A percentile compares a stretch with the other conserved stretches of the same genome.
phyloP scores from a whole-genome alignment of 1,140 invertebrate species.

The Drosophila littoralis region DNA sequence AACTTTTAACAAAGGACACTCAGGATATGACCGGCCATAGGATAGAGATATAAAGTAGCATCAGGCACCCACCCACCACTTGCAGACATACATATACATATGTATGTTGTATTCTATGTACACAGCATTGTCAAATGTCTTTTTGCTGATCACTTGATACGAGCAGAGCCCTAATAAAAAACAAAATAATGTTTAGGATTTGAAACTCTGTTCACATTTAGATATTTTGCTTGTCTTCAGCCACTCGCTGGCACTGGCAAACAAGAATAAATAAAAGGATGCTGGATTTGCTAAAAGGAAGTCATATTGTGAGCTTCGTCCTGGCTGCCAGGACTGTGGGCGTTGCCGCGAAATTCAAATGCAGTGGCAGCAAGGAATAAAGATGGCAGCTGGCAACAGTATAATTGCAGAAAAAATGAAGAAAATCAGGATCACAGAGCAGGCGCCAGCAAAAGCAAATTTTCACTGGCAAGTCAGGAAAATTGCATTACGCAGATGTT shows the following conservation, averaged over 20 bases:
- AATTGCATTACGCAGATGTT: constrained; percentile 80
- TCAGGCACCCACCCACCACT: background rate
- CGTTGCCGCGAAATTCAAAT: constrained; percentile 11
- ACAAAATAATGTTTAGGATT: constrained; percentile 6
- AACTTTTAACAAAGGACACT: constrained; percentile 51
- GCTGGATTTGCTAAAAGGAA: no score
- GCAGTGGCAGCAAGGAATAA: constrained; percentile 53
- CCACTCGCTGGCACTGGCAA: no score
- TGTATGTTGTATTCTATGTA: no score
- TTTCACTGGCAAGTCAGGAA: constrained; percentile 58
- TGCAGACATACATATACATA: background rate
- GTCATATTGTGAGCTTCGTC: no score
- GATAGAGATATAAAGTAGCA: constrained; percentile 12
- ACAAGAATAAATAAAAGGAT: no score
- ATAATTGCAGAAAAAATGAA: constrained; percentile 24
- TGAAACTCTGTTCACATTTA: background rate
- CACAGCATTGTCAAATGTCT: no score
- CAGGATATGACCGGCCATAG: constrained; percentile 29
- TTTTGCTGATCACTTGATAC: constrained; percentile 4
- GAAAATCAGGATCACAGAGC: constrained; percentile 16
- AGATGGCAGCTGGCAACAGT: constrained; percentile 43
- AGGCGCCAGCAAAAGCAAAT: constrained; percentile 30
- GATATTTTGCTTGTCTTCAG: background rate
- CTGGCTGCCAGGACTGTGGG: no score
- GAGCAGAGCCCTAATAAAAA: constrained; percentile 2